These are phyloP conservation scores for Strix aluco DNA, from an alignment of 2,113 vertebrate species.

Conservation along the genomic window DNA sequence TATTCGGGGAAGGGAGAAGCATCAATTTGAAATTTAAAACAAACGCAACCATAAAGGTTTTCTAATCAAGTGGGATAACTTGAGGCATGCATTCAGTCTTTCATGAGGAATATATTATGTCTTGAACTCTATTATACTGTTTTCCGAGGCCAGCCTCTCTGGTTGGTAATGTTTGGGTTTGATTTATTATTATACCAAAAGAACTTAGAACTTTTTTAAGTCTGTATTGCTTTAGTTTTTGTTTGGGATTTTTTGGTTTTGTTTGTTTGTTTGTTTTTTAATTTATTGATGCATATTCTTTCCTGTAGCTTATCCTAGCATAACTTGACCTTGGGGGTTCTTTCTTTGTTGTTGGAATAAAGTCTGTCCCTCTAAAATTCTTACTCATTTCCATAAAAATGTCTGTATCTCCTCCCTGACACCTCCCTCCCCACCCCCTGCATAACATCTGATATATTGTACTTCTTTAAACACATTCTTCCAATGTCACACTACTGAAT, in stretches of 20 bases:
- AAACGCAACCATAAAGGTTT: neutral
- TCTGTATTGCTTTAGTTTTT: neutral
- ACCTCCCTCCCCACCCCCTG: neutral
- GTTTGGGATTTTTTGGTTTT: neutral
- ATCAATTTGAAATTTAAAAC: neutral
- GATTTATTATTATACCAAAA: neutral
- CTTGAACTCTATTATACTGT: neutral
- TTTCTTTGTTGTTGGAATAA: neutral
- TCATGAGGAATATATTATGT: neutral
- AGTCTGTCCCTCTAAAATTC: neutral
- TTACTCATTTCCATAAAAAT: neutral
- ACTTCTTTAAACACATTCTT: neutral
- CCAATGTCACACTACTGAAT: neutral
- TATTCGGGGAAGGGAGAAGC: neutral
- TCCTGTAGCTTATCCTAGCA: neutral
- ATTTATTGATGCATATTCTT: neutral
- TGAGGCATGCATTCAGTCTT: rapidly evolving
- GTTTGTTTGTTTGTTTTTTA: neutral
- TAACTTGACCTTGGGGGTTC: neutral
- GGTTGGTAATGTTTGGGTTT: neutral
- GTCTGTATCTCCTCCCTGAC: neutral
- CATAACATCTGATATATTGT: neutral
- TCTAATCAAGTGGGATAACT: neutral
- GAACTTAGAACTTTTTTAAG: neutral
- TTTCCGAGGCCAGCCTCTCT: neutral